Evolutionary conservation across 2,888 invertebrate species (phyloP), one percentile per base, ranked within the genome.

Genomic region (Brenthis hecate): DNA sequence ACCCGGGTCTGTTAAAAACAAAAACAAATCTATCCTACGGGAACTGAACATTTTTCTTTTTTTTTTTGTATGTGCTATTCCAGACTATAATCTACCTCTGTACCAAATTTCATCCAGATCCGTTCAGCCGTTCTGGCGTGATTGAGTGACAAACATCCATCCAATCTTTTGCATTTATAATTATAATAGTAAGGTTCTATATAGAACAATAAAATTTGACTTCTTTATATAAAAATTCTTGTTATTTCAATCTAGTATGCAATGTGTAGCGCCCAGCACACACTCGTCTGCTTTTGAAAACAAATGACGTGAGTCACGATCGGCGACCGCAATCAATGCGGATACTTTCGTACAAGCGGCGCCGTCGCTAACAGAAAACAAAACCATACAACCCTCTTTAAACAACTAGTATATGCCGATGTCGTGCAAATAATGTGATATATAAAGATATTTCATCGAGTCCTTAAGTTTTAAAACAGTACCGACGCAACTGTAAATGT

Each of bases 261-360:
- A 60, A n/a, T 57, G 23, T 53, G 43, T 43, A 11, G 47, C 47
- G 54, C 57, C 28, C 53, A 48, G 58, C 66, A 60, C 54, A 60
- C 47, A 55, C 54, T 47, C 36, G 56, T 36, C 56, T 51, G 62
- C 62, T 23, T 54, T 51, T 47, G 65, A 69, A 73, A 69, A 67
- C 70, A 70, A 56, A 70, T 65, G 65, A 67, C 58, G 63, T 66
- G 72, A 73, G 69, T 72, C 70, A 72, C 70, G 64, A 68, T 56
- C 23, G 62, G 67, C 53, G 70, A 66, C 68, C 69, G 73, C 70
- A 65, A 67, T 70, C 74, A 70, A 69, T 65, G 69, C 68, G 68
- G 69, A 73, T 71, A 61, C 78, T 76, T 77, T 73, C 72, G 76
- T 73, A 70, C 72, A 68, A 43, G 51, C 57, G 70, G 57, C 65